A percentile compares a stretch with the other conserved stretches of the same genome.
These are phyloP conservation scores for Beris morrisii DNA, from an alignment of 2,888 invertebrate species.

Conservation along the genomic window DNA sequence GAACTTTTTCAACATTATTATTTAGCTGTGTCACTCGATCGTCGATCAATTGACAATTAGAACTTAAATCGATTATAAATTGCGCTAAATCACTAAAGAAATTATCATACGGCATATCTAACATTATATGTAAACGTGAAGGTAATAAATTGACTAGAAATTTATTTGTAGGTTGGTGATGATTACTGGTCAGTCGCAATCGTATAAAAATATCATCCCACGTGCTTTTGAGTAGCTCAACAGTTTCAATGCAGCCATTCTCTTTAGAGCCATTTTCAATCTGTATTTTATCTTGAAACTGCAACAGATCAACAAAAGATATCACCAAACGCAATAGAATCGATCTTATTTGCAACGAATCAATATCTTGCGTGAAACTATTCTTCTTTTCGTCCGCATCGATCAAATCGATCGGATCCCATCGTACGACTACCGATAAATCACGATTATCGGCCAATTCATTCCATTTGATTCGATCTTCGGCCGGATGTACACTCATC, in stretches of 20 bases:
- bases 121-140: slow-evolving; percentile 51
- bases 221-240: slow-evolving; percentile 49
- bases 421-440: slow-evolving; percentile 68
- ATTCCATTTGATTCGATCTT: slow-evolving; percentile 64
- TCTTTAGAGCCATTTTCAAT: slow-evolving; percentile 30
- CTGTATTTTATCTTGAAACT: slow-evolving; percentile 40
- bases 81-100: slow-evolving; percentile 53
- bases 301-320: slow-evolving; percentile 52
- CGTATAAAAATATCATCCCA: slow-evolving; percentile 52
- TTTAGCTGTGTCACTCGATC: slow-evolving; percentile 48
- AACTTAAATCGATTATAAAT: slow-evolving; percentile 52
- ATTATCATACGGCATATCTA: slow-evolving; percentile 53
- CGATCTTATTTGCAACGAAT: slow-evolving; percentile 51
- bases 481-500: slow-evolving; percentile 63
- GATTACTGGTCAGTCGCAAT: slow-evolving; percentile 49
- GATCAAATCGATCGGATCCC: slow-evolving; percentile 63
- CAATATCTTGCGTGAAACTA: slow-evolving; percentile 53
- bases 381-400: slow-evolving; percentile 44
- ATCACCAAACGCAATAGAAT: slow-evolving; percentile 51
- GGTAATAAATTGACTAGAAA: slow-evolving; percentile 57
- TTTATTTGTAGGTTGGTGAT: slow-evolving; percentile 47
- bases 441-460: slow-evolving; percentile 75
- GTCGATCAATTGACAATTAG: slow-evolving; percentile 42
- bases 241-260: slow-evolving; percentile 41
- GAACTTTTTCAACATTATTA: slow-evolving; percentile 47